These are phyloP conservation scores for Drosophila trichaetosa DNA, from an alignment of 2,888 invertebrate genomes.

Conservation along the genomic window DNA sequence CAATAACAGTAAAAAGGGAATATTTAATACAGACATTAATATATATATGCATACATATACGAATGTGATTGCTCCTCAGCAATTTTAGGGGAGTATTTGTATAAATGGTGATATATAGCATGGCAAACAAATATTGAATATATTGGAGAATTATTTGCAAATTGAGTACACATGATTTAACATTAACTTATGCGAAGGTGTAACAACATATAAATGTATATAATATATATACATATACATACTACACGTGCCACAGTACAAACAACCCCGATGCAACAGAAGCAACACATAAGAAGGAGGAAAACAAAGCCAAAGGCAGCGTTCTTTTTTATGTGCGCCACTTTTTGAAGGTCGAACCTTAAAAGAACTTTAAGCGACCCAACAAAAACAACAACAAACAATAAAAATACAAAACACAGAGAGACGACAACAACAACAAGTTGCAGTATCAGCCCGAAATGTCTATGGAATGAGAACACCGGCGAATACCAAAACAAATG, in stretches of 20 bases:
- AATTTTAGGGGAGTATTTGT: constrained; percentile 29
- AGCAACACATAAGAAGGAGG: constrained; percentile 5
- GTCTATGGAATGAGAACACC: constrained; percentile 5
- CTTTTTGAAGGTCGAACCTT: constrained; percentile 73
- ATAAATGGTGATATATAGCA: constrained; percentile 1
- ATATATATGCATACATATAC: constrained; percentile 24
- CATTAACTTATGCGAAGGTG: neutral
- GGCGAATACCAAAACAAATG: constrained; percentile 21
- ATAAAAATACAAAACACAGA: constrained; percentile 26
- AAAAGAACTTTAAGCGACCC: constrained; percentile 33
- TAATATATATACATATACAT: neutral
- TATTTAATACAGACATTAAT: constrained; percentile 16
- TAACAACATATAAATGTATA: neutral
- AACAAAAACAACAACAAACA: constrained; percentile 14
- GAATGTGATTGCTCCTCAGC: neutral
- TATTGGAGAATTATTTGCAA: neutral
- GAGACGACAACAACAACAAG: constrained; percentile 21
- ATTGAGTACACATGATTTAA: neutral
- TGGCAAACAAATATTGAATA: constrained; percentile 2
- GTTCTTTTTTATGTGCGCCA: constrained; percentile 52
- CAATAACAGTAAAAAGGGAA: constrained; percentile 53
- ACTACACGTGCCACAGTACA: neutral
- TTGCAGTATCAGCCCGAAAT: neutral
- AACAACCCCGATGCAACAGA: constrained; percentile 12
- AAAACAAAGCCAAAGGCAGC: constrained; percentile 33